Evolutionary conservation across 2,113 vertebrate genomes (phyloP).

Genomic region (Mormyrus lacerda): DNA sequence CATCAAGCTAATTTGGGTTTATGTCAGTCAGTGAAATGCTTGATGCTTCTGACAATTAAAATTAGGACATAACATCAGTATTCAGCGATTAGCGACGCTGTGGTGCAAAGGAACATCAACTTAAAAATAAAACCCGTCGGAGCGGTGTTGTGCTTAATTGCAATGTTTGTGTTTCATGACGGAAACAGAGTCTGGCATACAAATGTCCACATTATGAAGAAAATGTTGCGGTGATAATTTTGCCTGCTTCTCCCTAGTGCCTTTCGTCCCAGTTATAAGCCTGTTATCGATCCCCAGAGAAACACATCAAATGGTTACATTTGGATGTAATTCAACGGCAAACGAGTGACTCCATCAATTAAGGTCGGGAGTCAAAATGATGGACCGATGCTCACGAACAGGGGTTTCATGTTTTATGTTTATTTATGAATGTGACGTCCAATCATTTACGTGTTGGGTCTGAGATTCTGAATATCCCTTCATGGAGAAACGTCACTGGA

Average conservation of each 20-base stretch:
- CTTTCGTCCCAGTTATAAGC: neutral
- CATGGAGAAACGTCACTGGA: neutral
- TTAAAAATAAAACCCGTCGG: conserved; percentile 16
- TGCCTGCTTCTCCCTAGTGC: neutral
- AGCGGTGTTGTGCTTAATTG: conserved; percentile 15
- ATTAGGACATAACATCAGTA: conserved; percentile 6
- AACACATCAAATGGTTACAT: neutral
- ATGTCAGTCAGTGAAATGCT: conserved; percentile 10
- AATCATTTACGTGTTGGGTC: neutral
- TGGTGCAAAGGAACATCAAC: conserved; percentile 16
- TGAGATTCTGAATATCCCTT: neutral
- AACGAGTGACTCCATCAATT: neutral
- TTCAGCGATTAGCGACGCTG: neutral
- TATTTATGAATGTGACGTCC: neutral
- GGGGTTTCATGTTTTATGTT: neutral
- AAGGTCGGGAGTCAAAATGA: neutral
- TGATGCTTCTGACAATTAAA: conserved; percentile 17
- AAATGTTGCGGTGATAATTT: conserved; percentile 1
- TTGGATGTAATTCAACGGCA: neutral
- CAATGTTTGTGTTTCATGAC: conserved; percentile 17
- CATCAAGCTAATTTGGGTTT: conserved; percentile 7
- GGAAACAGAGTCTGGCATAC: neutral
- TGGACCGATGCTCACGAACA: neutral
- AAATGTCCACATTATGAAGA: conserved; percentile 15
- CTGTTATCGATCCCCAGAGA: neutral